These are phyloP conservation scores for Microctenopoma lineatum DNA, from an alignment of 2,797 vertebrate genomes.

Conservation along the genomic window DNA sequence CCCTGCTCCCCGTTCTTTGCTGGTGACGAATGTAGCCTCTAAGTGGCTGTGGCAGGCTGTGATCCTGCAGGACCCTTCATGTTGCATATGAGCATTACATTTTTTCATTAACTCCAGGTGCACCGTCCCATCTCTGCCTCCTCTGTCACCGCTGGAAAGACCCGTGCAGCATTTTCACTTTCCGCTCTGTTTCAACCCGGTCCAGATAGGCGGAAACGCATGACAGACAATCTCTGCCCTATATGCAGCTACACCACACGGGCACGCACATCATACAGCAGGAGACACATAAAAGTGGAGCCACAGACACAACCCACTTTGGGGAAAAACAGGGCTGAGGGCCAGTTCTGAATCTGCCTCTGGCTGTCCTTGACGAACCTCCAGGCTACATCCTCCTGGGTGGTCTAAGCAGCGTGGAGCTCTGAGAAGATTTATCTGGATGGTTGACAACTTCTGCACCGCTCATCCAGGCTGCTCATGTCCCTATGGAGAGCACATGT, in stretches of 20 bases:
- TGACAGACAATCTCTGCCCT: conserved; percentile 55
- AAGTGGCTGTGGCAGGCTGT: conserved; percentile 67
- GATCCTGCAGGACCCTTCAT: conserved; percentile 72
- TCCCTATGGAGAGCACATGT: conserved; percentile 65
- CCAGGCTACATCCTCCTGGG: conserved; percentile 64
- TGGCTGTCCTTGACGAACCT: conserved; percentile 74
- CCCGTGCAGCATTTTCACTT: conserved; percentile 31
- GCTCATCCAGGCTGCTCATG: conserved; percentile 56
- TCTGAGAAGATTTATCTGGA: conserved; percentile 70
- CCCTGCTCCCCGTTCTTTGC: conserved; percentile 33
- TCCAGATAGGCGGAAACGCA: conserved; percentile 48
- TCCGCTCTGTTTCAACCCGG: conserved; percentile 61
- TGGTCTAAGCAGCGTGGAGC: conserved; percentile 59
- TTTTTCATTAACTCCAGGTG: conserved; percentile 72
- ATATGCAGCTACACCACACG: conserved; percentile 43
- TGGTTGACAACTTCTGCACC: conserved; percentile 66
- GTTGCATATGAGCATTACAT: conserved; percentile 44
- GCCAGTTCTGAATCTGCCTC: conserved; percentile 64
- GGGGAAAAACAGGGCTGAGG: conserved; percentile 43
- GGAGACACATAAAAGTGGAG: conserved; percentile 26
- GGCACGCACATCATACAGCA: conserved; percentile 39
- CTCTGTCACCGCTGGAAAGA: conserved; percentile 35
- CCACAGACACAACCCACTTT: conserved; percentile 47
- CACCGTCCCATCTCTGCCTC: conserved; percentile 20
- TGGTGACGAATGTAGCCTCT: conserved; percentile 65